Conservation (phyloP, 2,888 invertebrate genomes). For the Hydropsyche betteni region DNA sequence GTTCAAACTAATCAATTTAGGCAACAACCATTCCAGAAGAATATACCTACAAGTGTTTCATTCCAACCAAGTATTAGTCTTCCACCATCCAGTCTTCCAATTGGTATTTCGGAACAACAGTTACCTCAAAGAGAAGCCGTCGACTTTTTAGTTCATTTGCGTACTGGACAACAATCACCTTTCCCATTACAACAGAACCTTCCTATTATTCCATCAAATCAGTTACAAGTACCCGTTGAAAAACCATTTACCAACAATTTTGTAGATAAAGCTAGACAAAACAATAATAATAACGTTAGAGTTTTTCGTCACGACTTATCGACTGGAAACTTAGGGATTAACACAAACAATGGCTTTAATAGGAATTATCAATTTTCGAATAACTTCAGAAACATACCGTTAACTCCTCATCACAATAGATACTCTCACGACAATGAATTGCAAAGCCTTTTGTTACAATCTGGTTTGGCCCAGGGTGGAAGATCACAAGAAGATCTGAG, state of each 20-base stretch:
- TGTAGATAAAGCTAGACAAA: slow-evolving; percentile 53
- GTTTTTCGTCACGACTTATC: slow-evolving; percentile 68
- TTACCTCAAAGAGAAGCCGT: slow-evolving; percentile 68
- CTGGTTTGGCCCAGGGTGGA: slow-evolving; percentile 68
- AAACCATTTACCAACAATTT: slow-evolving; percentile 55
- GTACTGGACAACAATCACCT: slow-evolving; percentile 61
- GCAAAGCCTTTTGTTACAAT: slow-evolving; percentile 72
- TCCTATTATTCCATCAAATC: slow-evolving; percentile 59
- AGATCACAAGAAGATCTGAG: slow-evolving; percentile 78
- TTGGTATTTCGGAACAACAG: slow-evolving; percentile 63
- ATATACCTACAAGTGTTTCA: slow-evolving; percentile 56
- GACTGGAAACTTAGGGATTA: slow-evolving; percentile 73
- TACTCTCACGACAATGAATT: slow-evolving; percentile 64
- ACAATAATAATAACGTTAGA: slow-evolving; percentile 56
- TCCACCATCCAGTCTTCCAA: slow-evolving; percentile 53
- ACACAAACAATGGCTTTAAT: slow-evolving; percentile 61
- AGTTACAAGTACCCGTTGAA: slow-evolving; percentile 56
- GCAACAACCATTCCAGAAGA: slow-evolving; percentile 52
- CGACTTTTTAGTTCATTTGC: slow-evolving; percentile 64
- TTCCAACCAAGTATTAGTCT: slow-evolving; percentile 66
- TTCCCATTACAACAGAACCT: slow-evolving; percentile 64
- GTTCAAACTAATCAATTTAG: slow-evolving; percentile 45
- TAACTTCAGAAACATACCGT: slow-evolving; percentile 46
- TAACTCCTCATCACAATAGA: slow-evolving; percentile 49
- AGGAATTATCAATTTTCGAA: slow-evolving; percentile 55